Evolutionary conservation across 2,888 invertebrate species (phyloP).

Genomic region (Drosophila stalkeri): DNA sequence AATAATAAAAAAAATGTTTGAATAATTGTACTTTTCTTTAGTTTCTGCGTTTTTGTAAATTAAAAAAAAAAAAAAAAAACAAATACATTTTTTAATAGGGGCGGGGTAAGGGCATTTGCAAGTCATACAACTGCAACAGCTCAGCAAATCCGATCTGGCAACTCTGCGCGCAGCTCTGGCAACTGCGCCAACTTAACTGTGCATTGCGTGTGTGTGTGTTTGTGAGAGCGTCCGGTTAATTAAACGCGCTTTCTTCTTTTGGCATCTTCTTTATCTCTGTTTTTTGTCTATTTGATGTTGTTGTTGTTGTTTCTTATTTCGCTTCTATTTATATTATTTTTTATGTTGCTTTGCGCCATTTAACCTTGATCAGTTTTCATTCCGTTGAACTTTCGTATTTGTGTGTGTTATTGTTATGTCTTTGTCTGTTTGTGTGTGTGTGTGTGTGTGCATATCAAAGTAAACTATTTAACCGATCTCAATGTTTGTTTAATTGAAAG

Average conservation of each 20-base stretch:
- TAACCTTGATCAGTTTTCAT: constrained; percentile 69
- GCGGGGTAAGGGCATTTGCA: not conserved
- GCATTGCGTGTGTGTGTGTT: constrained; percentile 16
- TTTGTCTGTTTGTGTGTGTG: constrained; percentile 11
- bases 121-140: constrained; percentile 5
- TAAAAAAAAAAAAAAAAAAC: constrained; percentile 24
- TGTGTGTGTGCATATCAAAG: constrained; percentile 37
- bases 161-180: constrained; percentile 30
- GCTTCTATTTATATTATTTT: constrained; percentile 44
- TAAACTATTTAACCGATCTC: constrained; percentile 52
- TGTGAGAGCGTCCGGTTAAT: constrained; percentile 49
- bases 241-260: constrained; percentile 64
- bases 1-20: constrained; percentile 11
- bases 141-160: constrained; percentile 27
- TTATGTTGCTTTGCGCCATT: constrained; percentile 48
- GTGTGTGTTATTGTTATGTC: constrained; percentile 17
- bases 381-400: constrained; percentile 68
- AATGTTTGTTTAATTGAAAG: constrained; percentile 56
- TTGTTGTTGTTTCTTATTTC: constrained; percentile 2
- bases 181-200: constrained; percentile 44
- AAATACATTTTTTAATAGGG: constrained; percentile 32
- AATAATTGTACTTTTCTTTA: constrained; percentile 60
- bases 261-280: constrained; percentile 50
- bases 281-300: constrained; percentile 38
- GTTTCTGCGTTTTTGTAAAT: constrained; percentile 52